These are phyloP conservation scores for Macropis europaea DNA, from an alignment of 2,888 invertebrate genomes.

Conservation along the genomic window DNA sequence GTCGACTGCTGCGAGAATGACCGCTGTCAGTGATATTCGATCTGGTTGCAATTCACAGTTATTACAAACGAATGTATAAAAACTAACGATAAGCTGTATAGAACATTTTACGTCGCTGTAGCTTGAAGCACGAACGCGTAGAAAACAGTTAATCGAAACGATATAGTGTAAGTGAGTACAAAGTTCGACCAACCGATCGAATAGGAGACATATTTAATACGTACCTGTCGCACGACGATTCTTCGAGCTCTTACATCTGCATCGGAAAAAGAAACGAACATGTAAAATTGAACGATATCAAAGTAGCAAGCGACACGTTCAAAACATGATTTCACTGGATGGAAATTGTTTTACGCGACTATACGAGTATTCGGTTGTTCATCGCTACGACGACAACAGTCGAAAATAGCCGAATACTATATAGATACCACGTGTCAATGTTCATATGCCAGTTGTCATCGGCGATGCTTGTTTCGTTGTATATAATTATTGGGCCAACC, in stretches of 20 bases:
- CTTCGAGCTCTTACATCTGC: conserved; percentile 30
- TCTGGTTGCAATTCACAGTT: not conserved
- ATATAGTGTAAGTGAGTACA: not conserved
- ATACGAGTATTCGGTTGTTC: conserved; percentile 34
- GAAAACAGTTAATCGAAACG: not conserved
- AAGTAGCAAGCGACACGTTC: conserved; percentile 2
- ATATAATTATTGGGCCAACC: too few relatives aligned
- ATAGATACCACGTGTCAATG: conserved; percentile 51
- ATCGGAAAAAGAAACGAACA: not conserved
- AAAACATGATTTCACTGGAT: conserved; percentile 8
- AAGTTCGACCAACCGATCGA: conserved; percentile 10
- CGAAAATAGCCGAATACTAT: conserved; percentile 44
- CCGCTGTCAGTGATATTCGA: not conserved
- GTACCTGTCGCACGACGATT: conserved; percentile 24
- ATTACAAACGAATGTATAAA: not conserved
- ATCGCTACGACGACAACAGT: conserved; percentile 40
- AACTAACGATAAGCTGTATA: not conserved
- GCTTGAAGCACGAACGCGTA: too few relatives aligned
- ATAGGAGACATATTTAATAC: conserved; percentile 26
- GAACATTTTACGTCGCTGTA: not conserved
- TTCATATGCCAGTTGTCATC: conserved; percentile 10
- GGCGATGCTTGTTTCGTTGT: not conserved
- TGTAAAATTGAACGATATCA: not conserved
- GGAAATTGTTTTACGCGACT: conserved; percentile 23
- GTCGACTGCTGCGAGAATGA: conserved; percentile 2